Evolutionary conservation across 2,797 vertebrate genomes (phyloP).

Genomic region (Parotocinclus haroldoi): DNA sequence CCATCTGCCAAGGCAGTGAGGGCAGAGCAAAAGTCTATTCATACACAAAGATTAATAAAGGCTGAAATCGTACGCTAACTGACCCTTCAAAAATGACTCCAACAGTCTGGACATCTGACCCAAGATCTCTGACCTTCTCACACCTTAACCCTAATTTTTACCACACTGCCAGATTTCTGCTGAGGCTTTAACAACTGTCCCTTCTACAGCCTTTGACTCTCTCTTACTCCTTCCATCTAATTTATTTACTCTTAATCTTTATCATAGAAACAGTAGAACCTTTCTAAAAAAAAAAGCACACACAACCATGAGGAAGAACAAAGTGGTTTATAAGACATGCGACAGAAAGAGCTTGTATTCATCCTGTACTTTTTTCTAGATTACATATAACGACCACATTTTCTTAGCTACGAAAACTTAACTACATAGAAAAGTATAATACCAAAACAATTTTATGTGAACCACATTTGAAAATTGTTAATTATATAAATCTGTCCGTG

Average conservation of each 20-base stretch:
- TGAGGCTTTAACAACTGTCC: constrained; percentile 40
- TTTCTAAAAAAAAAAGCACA: not conserved
- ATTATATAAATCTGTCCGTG: too few species aligned
- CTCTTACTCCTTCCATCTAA: constrained; percentile 2
- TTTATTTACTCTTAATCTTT: constrained; percentile 15
- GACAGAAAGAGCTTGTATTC: too few species aligned
- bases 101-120: constrained; percentile 58
- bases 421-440: too few species aligned
- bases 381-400: too few species aligned
- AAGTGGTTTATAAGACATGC: too few species aligned
- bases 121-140: constrained; percentile 46
- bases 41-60: constrained; percentile 10
- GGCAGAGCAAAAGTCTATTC: constrained; percentile 16
- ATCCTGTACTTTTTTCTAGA: too few species aligned
- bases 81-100: constrained; percentile 50
- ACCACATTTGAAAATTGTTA: too few species aligned
- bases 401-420: too few species aligned
- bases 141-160: constrained; percentile 28
- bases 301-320: not conserved
- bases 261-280: not conserved
- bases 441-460: too few species aligned
- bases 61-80: constrained; percentile 18
- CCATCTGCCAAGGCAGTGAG: constrained; percentile 36
- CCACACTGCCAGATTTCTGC: constrained; percentile 29
- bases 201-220: constrained; percentile 18